Base-by-base conservation (phyloP, 1,140 invertebrate genomes). In the Teleopsis dalmanni region DNA sequence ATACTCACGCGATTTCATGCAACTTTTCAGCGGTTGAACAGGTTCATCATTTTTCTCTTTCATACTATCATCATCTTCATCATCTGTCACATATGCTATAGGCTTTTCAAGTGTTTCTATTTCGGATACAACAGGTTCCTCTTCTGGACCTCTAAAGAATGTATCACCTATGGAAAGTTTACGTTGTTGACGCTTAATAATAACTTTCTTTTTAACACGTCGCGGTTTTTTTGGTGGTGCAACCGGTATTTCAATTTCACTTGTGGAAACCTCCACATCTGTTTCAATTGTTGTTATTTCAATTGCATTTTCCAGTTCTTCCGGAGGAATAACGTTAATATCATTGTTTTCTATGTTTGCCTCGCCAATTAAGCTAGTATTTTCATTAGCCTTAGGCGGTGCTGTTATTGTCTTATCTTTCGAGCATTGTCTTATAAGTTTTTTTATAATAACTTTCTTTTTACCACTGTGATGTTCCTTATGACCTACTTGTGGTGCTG, bases 171-270 rank as follows among this genome's bases (percentile, higher is more conserved):
- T 55, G 35, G 65, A 69, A 21, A 69, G 58, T 26, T 55, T 54
- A 1, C 65, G 62, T 25, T 66, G 58, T 33, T 66, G 57, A 3
- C 65, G 50, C 36, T 66, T 66, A 14, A 69, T 69, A 13, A 69
- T 65, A 13, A 69, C 65, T 47, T 66, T 69, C 50, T 69, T 62
- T 47, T 65, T 69, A 21, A 64, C 53, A 36, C 66, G 63, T 2
- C 62, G 56, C 22, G 55, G 53, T 36, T 68, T 65, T 21, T 66
- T 65, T 3, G 37, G 40, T 21, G 11, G 9, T 3, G 14, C 40
- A n/a, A 33, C 35, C 4, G 27, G 9, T 16, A 14, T 14, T n/a
- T 47, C 49, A 4, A 22, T 21, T n/a, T 8, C 13, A 6, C 13
- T 26, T 19, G 10, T 18, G 29, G n/a, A n/a, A 9, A 31, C 29